phyloP scores from a whole-genome alignment of 1,140 invertebrate species.

The Calephelis nemesis region DNA sequence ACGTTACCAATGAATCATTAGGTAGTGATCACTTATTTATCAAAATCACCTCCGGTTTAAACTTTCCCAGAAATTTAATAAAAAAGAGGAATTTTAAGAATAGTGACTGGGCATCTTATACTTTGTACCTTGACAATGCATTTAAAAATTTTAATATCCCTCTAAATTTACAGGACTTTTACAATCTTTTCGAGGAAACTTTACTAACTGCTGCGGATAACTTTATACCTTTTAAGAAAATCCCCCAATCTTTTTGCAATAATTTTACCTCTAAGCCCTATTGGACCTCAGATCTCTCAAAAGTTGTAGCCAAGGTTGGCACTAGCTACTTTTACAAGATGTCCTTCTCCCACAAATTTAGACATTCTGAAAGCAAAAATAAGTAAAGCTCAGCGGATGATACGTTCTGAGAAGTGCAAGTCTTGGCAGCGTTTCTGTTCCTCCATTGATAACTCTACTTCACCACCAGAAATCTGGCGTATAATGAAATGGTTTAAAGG shows the following conservation, averaged over 20 bases:
- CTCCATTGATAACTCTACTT: too few species aligned
- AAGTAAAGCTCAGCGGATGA: too few species aligned
- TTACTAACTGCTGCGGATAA: conserved; percentile 23
- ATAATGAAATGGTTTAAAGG: too few species aligned
- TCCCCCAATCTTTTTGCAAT: conserved; percentile 19
- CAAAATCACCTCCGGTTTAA: not conserved
- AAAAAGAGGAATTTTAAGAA: conserved; percentile 28
- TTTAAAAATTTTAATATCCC: not conserved
- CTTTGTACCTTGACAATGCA: conserved; percentile 6
- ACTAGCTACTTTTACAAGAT: too few species aligned
- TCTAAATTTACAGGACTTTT: conserved; percentile 9
- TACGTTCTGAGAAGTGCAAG: too few species aligned
- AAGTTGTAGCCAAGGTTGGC: too few species aligned
- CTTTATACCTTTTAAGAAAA: conserved; percentile 24
- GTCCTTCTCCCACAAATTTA: too few species aligned
- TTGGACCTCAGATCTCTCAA: too few species aligned
- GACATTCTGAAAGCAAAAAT: too few species aligned
- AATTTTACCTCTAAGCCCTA: conserved; percentile 32
- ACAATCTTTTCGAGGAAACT: conserved; percentile 18
- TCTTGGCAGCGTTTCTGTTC: too few species aligned
- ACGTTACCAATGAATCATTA: conserved; percentile 13
- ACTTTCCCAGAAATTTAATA: not conserved
- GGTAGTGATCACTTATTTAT: conserved; percentile 21
- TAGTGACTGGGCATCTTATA: conserved; percentile 24
- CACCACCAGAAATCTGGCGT: too few species aligned